These are phyloP conservation scores for Eunapius fragilis DNA, from an alignment of 37 sponge, comb jelly and placozoan species.

Conservation along the genomic window DNA sequence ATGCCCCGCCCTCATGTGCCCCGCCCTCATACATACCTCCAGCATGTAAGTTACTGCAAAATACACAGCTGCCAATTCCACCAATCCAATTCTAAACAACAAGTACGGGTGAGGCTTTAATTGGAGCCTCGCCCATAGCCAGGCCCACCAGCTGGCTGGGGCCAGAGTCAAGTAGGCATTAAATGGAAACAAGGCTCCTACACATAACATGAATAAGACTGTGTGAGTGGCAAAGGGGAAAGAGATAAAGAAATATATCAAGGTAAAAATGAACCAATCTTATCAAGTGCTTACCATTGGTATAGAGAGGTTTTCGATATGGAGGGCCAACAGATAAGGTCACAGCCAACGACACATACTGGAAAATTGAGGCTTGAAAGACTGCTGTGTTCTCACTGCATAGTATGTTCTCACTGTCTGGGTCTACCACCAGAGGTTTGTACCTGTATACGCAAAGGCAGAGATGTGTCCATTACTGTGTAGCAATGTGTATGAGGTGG, in stretches of 20 bases:
- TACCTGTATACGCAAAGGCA: slow-evolving; percentile 53
- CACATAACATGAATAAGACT: slow-evolving; percentile 51
- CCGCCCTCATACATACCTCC: slow-evolving; percentile 25
- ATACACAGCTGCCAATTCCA: slow-evolving; percentile 40
- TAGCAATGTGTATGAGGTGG: neutral
- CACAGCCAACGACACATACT: slow-evolving; percentile 76
- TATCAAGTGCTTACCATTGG: slow-evolving; percentile 56
- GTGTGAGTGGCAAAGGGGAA: neutral
- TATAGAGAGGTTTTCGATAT: slow-evolving; percentile 74
- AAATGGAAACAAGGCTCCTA: slow-evolving; percentile 31
- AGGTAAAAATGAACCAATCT: no score
- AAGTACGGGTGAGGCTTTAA: slow-evolving; percentile 14
- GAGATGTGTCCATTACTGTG: neutral
- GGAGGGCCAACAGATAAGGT: slow-evolving; percentile 84
- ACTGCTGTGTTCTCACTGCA: slow-evolving; percentile 80
- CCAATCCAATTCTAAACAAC: slow-evolving; percentile 43
- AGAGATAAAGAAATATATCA: no score
- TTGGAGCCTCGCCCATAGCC: slow-evolving; percentile 28
- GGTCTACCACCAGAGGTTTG: slow-evolving; percentile 48
- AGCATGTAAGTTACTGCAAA: slow-evolving; percentile 33
- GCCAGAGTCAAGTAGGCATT: slow-evolving; percentile 56
- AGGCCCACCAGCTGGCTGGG: slow-evolving; percentile 43
- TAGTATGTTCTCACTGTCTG: slow-evolving; percentile 43
- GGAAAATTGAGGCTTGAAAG: slow-evolving; percentile 75
- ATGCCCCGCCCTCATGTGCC: neutral